Percentiles rank a stretch among this genome's conserved stretches.
Evolutionary conservation across 2,797 vertebrate species (phyloP).

Genomic region (Phalloptychus januarius): DNA sequence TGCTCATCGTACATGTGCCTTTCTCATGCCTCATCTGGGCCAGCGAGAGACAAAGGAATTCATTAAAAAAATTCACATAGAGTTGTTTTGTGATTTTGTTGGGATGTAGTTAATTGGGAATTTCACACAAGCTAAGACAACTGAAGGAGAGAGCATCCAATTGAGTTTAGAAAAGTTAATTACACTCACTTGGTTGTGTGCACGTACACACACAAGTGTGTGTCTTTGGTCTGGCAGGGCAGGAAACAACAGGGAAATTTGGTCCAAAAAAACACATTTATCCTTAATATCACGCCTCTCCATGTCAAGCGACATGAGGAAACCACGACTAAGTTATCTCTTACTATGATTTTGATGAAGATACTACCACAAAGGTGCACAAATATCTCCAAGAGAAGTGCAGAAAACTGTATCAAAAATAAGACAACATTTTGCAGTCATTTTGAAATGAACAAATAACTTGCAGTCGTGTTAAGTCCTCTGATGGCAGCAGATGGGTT

Average conservation of each 20-base stretch:
- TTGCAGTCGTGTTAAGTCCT: not conserved
- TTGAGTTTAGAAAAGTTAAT: slow-evolving; percentile 68
- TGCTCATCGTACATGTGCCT: slow-evolving; percentile 66
- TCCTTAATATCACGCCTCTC: not conserved
- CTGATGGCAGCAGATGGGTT: not conserved
- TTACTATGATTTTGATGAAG: not conserved
- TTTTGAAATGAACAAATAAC: not conserved
- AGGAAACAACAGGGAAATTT: slow-evolving; percentile 42
- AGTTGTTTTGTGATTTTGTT: slow-evolving; percentile 57
- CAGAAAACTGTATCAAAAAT: not conserved
- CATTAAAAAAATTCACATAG: slow-evolving; percentile 73
- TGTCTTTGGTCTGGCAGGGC: slow-evolving; percentile 52
- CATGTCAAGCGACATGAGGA: not conserved
- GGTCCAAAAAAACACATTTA: slow-evolving; percentile 42
- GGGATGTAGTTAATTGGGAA: slow-evolving; percentile 69
- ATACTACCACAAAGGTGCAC: not conserved
- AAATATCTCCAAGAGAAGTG: not conserved
- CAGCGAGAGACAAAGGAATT: slow-evolving; percentile 78
- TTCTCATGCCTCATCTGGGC: slow-evolving; percentile 75
- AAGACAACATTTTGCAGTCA: not conserved
- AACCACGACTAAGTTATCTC: not conserved
- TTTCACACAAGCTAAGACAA: slow-evolving; percentile 69
- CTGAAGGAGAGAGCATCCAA: slow-evolving; percentile 64
- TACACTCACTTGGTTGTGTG: slow-evolving; percentile 57
- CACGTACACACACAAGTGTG: slow-evolving; percentile 17